phyloP scores from a whole-genome alignment of 2,888 invertebrate species.

The Crioceris asparagi region DNA sequence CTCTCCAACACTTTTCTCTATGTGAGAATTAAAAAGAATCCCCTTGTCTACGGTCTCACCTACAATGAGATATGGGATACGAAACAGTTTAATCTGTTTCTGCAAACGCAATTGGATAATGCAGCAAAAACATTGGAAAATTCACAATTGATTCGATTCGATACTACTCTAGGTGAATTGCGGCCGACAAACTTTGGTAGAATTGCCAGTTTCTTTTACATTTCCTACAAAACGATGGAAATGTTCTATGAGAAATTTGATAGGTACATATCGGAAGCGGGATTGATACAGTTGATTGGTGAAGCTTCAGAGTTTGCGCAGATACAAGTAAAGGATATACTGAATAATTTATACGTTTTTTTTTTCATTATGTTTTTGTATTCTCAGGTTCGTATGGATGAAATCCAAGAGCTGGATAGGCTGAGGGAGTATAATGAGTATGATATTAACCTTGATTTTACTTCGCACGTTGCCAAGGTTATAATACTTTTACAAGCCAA shows the following conservation, averaged over 20 bases:
- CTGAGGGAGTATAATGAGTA: constrained; percentile 67
- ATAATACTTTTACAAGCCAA: constrained; percentile 89
- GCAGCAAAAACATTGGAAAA: constrained; percentile 83
- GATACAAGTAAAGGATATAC: constrained; percentile 48
- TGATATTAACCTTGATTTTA: constrained; percentile 69
- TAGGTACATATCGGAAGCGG: constrained; percentile 73
- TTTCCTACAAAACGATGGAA: constrained; percentile 91
- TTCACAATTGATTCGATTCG: constrained; percentile 89
- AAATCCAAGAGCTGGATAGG: constrained; percentile 78
- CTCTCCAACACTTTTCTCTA: constrained; percentile 93
- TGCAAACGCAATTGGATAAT: constrained; percentile 64
- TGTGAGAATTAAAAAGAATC: constrained; percentile 89
- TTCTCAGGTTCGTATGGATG: constrained; percentile 65
- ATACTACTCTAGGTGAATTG: constrained; percentile 71
- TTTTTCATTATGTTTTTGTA: no score
- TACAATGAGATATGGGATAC: constrained; percentile 54
- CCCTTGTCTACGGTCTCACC: constrained; percentile 61
- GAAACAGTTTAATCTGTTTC: constrained; percentile 63
- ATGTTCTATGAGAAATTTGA: constrained; percentile 77
- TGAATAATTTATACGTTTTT: no score
- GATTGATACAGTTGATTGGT: constrained; percentile 84
- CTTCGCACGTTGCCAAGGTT: constrained; percentile 89
- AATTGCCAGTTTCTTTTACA: constrained; percentile 95
- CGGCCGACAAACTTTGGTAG: constrained; percentile 81
- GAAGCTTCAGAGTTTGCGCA: constrained; percentile 92